phyloP scores from a whole-genome alignment of 2,113 vertebrate species.

The Rhinichthys klamathensis region DNA sequence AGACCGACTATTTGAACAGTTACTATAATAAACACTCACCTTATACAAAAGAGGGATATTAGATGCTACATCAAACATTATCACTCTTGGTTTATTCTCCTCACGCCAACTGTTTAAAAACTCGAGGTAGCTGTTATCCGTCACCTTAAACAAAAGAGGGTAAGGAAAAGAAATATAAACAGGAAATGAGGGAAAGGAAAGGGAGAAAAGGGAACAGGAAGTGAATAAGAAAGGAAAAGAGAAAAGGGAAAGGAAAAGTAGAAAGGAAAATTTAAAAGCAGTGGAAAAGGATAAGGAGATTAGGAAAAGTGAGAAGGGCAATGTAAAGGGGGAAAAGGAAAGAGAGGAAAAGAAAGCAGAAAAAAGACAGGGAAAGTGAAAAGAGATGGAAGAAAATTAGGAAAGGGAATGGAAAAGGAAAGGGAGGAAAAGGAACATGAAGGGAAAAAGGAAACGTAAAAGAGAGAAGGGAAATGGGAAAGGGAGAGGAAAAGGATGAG shows the following conservation, averaged over 20 bases:
- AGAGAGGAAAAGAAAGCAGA: not conserved
- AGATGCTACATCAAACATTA: slow-evolving; percentile 87
- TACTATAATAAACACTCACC: slow-evolving; percentile 70
- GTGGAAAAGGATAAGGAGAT: not conserved
- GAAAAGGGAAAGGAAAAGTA: not conserved
- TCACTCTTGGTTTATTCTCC: slow-evolving; percentile 90
- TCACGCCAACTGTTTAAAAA: slow-evolving; percentile 88
- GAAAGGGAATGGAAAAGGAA: not conserved
- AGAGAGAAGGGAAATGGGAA: not conserved
- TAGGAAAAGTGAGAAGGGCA: not conserved
- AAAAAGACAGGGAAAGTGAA: not conserved
- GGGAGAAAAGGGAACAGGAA: not conserved
- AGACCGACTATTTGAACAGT: not conserved
- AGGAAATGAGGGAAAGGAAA: no score
- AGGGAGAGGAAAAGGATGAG: not conserved
- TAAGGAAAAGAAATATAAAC: not conserved
- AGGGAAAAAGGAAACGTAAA: not conserved
- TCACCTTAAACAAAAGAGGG: slow-evolving; percentile 76
- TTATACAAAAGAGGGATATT: slow-evolving; percentile 85
- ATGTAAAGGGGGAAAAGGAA: not conserved
- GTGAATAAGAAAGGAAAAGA: not conserved
- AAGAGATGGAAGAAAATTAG: not conserved
- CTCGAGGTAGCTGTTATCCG: slow-evolving; percentile 83
- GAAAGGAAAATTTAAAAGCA: not conserved
- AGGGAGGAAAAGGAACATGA: not conserved